Percentiles rank a stretch among this genome's conserved stretches.
Evolutionary conservation across 2,797 vertebrate genomes (phyloP).

Genomic region (Acanthurus tractus): DNA sequence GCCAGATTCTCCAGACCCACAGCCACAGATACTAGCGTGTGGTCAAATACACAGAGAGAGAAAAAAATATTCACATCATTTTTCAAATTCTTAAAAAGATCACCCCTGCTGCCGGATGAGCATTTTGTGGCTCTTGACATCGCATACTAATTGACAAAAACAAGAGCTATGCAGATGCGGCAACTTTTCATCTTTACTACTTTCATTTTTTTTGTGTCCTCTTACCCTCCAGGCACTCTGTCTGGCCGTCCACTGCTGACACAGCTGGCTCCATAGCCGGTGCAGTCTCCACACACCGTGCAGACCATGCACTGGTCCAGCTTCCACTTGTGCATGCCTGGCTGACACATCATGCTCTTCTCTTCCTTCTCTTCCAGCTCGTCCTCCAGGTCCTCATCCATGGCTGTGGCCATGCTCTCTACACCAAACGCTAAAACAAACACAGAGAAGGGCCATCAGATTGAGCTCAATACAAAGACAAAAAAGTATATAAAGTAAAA

Average conservation of each 20-base stretch:
- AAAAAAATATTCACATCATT: not conserved
- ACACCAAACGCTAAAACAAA: slow-evolving; percentile 90
- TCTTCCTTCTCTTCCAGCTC: slow-evolving; percentile 98
- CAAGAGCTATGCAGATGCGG: not conserved
- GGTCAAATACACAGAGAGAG: slow-evolving; percentile 16
- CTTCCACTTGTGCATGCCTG: slow-evolving; percentile 99
- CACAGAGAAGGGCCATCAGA: not conserved
- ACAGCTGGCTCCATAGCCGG: slow-evolving; percentile 97
- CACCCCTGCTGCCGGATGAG: not conserved
- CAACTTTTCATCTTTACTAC: not conserved
- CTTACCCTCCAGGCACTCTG: slow-evolving; percentile 97
- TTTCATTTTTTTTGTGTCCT: not conserved
- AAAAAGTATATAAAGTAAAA: not conserved
- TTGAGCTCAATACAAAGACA: not conserved
- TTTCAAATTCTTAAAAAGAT: not conserved
- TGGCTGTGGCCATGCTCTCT: slow-evolving; percentile 99
- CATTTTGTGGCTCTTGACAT: not conserved
- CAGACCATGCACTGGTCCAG: slow-evolving; percentile 99
- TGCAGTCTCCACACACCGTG: slow-evolving; percentile 98
- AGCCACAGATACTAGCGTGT: slow-evolving; percentile 93
- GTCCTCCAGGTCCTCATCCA: slow-evolving; percentile 99
- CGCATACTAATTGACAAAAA: not conserved
- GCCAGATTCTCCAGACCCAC: slow-evolving; percentile 98
- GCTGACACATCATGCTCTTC: slow-evolving; percentile 99
- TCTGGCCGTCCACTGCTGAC: slow-evolving; percentile 98